phyloP scores from a whole-genome alignment of 2,888 invertebrate species.

The Encarsia formosa region DNA sequence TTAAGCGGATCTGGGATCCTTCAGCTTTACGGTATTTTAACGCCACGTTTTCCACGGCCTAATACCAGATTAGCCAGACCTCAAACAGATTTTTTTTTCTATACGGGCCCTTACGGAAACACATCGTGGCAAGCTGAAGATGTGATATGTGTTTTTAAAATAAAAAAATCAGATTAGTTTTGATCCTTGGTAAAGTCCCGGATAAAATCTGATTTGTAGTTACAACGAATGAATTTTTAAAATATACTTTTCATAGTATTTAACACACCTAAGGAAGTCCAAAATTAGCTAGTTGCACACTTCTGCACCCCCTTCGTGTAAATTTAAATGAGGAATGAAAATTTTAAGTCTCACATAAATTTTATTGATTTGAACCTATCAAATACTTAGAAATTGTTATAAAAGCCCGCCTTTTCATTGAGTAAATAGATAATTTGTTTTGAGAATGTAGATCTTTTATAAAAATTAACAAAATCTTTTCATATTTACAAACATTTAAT shows the following conservation, averaged over 20 bases:
- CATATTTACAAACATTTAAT: neutral
- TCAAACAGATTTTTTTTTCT: conserved; percentile 41
- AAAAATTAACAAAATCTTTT: too few species aligned
- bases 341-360: too few species aligned
- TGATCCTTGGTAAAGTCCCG: too few species aligned
- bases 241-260: neutral
- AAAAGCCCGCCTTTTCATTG: too few species aligned
- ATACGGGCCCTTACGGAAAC: neutral
- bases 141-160: neutral
- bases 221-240: neutral
- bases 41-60: conserved; percentile 42
- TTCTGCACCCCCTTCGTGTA: too few species aligned
- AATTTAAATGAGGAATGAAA: too few species aligned
- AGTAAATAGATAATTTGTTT: too few species aligned
- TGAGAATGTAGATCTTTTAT: too few species aligned
- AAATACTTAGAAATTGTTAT: too few species aligned
- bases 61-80: conserved; percentile 42
- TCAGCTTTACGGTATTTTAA: conserved; percentile 47
- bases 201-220: neutral
- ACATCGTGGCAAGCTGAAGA: neutral
- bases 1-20: conserved; percentile 46
- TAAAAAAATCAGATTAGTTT: neutral
- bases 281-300: too few species aligned
- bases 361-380: too few species aligned
- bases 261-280: too few species aligned